Evolutionary conservation across 2,888 invertebrate genomes (phyloP).

Genomic region (Hypomecis atomaria): DNA sequence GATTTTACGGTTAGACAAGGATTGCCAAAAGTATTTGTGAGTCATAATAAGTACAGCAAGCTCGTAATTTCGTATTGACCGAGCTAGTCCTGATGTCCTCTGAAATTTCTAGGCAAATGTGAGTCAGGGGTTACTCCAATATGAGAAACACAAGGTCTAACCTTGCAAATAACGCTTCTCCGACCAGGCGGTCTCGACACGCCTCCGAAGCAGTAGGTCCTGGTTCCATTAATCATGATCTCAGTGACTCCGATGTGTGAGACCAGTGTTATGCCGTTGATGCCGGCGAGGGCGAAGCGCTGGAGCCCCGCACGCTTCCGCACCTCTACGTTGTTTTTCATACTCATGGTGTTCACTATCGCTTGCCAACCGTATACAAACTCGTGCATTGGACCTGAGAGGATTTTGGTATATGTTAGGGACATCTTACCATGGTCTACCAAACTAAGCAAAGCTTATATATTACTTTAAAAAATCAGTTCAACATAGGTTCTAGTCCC

Average conservation of each 20-base stretch:
- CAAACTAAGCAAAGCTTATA: too few relatives aligned
- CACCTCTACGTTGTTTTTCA: conserved; percentile 81
- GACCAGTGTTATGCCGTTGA: conserved; percentile 77
- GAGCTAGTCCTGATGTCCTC: too few relatives aligned
- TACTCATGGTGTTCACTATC: conserved; percentile 81
- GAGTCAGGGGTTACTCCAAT: not conserved
- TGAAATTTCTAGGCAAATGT: not conserved
- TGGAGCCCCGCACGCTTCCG: conserved; percentile 78
- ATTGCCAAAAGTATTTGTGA: too few relatives aligned
- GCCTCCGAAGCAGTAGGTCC: conserved; percentile 77
- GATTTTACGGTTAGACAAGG: too few relatives aligned
- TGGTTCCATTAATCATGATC: conserved; percentile 80
- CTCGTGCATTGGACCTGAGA: conserved; percentile 77
- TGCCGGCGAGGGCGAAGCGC: conserved; percentile 78
- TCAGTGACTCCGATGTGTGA: conserved; percentile 79
- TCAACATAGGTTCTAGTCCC: too few relatives aligned
- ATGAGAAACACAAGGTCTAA: conserved; percentile 31
- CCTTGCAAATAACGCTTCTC: conserved; percentile 77
- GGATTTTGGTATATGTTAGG: not conserved
- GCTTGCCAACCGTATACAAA: conserved; percentile 82
- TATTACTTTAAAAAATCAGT: too few relatives aligned
- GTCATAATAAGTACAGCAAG: too few relatives aligned
- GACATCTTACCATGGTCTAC: too few relatives aligned
- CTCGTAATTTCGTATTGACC: too few relatives aligned
- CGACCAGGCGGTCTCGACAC: conserved; percentile 75